phyloP scores from a whole-genome alignment of 2,888 invertebrate genomes.

The Heliconius charithonia region DNA sequence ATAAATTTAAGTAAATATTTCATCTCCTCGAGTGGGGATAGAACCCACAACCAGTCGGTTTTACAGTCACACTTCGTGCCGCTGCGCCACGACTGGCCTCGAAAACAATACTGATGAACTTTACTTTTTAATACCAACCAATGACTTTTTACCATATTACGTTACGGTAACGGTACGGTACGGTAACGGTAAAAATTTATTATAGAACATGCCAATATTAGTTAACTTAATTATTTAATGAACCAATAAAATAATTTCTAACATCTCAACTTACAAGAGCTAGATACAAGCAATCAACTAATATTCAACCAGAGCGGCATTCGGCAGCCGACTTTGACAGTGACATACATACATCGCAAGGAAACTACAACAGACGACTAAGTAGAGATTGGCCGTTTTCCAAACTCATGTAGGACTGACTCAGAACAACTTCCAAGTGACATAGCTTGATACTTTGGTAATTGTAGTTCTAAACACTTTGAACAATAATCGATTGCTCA shows the following conservation, averaged over 20 bases:
- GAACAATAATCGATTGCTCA: slow-evolving; percentile 29
- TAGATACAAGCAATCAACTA: background rate
- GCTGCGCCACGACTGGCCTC: too few species aligned
- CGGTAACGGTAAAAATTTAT: too few species aligned
- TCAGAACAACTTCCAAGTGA: slow-evolving; percentile 41
- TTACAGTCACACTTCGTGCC: too few species aligned
- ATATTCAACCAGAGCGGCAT: background rate
- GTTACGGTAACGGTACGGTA: too few species aligned
- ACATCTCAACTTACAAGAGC: background rate
- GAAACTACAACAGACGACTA: slow-evolving; percentile 35
- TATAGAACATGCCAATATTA: background rate
- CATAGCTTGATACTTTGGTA: slow-evolving; percentile 38
- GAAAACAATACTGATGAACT: too few species aligned
- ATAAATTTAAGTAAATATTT: too few species aligned
- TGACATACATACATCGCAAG: slow-evolving; percentile 28
- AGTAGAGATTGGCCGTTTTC: slow-evolving; percentile 43
- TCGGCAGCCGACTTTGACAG: slow-evolving; percentile 20
- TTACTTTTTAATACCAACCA: too few species aligned
- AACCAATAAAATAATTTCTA: background rate
- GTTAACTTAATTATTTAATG: background rate
- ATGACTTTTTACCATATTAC: too few species aligned
- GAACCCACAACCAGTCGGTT: too few species aligned
- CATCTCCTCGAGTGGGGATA: too few species aligned
- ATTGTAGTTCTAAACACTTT: slow-evolving; percentile 33
- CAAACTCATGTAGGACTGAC: slow-evolving; percentile 39